A percentile compares a stretch with the other conserved stretches of the same genome.
phyloP scores from a whole-genome alignment of 2,113 vertebrate species.

The Prochilodus magdalenae region DNA sequence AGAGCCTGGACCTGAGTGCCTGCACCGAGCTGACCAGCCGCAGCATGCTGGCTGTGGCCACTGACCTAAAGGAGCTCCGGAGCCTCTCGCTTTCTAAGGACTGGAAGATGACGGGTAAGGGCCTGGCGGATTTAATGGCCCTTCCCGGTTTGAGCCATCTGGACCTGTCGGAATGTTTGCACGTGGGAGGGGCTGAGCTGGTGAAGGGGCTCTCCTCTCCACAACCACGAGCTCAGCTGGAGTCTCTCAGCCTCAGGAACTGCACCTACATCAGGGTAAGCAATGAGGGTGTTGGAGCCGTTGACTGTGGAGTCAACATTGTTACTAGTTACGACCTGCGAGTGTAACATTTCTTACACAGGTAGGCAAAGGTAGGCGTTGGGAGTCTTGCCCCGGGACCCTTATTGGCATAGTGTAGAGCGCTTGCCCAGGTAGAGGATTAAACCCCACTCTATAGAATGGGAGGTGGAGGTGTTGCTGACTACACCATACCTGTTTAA shows the following conservation, averaged over 20 bases:
- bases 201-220: constrained; percentile 69
- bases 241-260: constrained; percentile 78
- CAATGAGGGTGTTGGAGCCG: not conserved
- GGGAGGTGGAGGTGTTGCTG: too few relatives aligned
- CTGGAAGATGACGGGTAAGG: constrained; percentile 79
- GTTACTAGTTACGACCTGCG: too few relatives aligned
- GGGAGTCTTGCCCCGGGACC: too few relatives aligned
- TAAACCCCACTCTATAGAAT: too few relatives aligned
- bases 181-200: constrained; percentile 76
- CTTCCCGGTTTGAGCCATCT: constrained; percentile 72
- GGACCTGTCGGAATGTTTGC: constrained; percentile 80
- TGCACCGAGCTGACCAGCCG: constrained; percentile 81
- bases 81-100: constrained; percentile 72
- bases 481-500: too few relatives aligned
- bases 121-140: constrained; percentile 71
- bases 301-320: not conserved
- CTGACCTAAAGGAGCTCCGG: constrained; percentile 67
- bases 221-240: constrained; percentile 56
- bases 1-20: constrained; percentile 78
- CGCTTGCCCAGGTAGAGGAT: too few relatives aligned
- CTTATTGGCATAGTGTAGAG: too few relatives aligned
- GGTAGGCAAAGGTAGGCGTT: too few relatives aligned
- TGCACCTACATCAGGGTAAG: constrained; percentile 83
- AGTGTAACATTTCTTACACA: too few relatives aligned
- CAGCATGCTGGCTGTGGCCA: constrained; percentile 69